Evolutionary conservation across 2,113 vertebrate species (phyloP), one percentile per base, ranked within the genome.

Genomic region (Cheilinus undulatus): DNA sequence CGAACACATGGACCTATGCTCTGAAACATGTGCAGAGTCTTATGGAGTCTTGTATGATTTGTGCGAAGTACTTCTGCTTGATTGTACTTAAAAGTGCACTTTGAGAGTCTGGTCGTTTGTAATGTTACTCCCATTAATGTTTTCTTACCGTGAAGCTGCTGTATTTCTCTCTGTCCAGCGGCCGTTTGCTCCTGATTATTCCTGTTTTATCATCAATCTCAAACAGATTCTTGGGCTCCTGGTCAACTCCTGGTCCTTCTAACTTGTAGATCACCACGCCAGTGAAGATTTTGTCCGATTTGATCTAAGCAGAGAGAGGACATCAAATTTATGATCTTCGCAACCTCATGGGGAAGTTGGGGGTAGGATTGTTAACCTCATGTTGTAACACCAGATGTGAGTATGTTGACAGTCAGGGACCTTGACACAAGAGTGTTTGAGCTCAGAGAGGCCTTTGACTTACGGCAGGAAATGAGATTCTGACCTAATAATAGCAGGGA

Each of bases 231-330:
- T 90, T 94, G 12, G 98, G 98, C 13, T 97, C 95, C 88, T 98
- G 96, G 2, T 99, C 97, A 66, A 99, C 97, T 0, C 97, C 97
- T 0, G 95, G 96, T 0, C 98, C 98, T 83, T 98, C 96, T 86
- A 99, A 94, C 88, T 95, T 99, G 90, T 99, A 99, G 89, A 99
- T 94, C 78, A 99, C 95, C 1, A 96, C 92, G 0, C 96, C 95
- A 0, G 91, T 93, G 46, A 94, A 95, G 82, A 96, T 92, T 88
- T 98, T 99, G 92, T 99, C 98, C 0, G 98, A 99, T 85, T 97
- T 99, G 82, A 99, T 97, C 98, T 99, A 82, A 8, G 80, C 4
- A 80, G 30, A 69, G 76, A 34, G 22, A 72, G 53, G 43, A 78
- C 20, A 71, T 53, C 50, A 79, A 61, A 67, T 20, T 65, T 53